These are phyloP conservation scores for Taxidea taxus DNA, from an alignment of 2,113 vertebrate genomes.

Conservation along the genomic window DNA sequence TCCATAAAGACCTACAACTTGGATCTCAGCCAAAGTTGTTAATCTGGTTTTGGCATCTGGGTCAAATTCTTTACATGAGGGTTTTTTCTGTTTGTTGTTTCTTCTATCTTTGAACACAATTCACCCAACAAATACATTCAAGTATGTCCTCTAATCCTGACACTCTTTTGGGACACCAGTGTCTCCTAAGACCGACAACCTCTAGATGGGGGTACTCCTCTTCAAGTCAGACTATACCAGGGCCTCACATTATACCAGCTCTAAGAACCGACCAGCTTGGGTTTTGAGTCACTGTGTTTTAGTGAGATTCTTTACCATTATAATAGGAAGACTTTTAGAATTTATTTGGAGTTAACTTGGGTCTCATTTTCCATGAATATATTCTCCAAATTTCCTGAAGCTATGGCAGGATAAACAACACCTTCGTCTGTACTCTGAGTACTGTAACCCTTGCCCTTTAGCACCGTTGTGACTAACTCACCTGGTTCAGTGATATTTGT, in stretches of 20 bases:
- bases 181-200: neutral
- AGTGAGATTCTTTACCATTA: neutral
- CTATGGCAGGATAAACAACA: neutral
- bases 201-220: neutral
- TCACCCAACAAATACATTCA: constrained; percentile 3
- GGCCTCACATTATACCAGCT: neutral
- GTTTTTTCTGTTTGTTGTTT: neutral
- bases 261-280: neutral
- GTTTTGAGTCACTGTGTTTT: neutral
- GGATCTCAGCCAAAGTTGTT: neutral
- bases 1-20: constrained; percentile 32
- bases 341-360: neutral
- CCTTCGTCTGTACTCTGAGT: constrained; percentile 31
- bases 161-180: neutral
- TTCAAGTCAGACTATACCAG: neutral
- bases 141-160: neutral
- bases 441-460: constrained; percentile 57
- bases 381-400: constrained; percentile 45
- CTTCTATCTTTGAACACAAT: neutral
- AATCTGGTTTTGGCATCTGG: constrained; percentile 18
- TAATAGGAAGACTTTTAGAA: neutral
- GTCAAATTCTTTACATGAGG: neutral
- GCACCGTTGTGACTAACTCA: constrained; percentile 40
- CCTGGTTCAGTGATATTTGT: neutral
- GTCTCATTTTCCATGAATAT: constrained; percentile 22